phyloP scores from a whole-genome alignment of 2,113 vertebrate species.

The Girardinichthys multiradiatus region DNA sequence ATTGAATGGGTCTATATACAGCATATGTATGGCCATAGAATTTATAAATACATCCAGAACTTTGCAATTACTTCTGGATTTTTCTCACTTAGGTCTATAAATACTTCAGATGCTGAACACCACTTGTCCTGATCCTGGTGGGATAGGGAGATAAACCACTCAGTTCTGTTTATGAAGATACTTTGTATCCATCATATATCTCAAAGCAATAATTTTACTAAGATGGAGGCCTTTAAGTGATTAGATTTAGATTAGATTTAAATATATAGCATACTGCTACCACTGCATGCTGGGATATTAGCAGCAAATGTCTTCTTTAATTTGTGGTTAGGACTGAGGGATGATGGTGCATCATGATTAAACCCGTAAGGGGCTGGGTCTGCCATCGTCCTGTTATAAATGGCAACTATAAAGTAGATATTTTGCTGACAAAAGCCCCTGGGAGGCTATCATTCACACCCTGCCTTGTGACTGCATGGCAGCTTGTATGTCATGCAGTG shows the following conservation, averaged over 20 bases:
- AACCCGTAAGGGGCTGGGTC: conserved; percentile 38
- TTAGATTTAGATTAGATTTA: conserved; percentile 57
- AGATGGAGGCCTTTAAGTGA: conserved; percentile 38
- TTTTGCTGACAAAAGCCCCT: conserved; percentile 63
- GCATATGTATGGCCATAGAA: not conserved
- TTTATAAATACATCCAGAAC: conserved; percentile 9
- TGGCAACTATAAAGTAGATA: conserved; percentile 56
- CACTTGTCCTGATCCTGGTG: conserved; percentile 9
- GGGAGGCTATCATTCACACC: conserved; percentile 52
- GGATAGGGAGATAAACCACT: conserved; percentile 30
- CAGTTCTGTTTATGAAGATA: conserved; percentile 35
- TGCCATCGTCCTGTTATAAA: conserved; percentile 52
- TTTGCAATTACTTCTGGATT: conserved; percentile 19
- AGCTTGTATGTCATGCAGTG: conserved; percentile 42
- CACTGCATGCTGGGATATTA: conserved; percentile 37
- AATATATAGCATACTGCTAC: conserved; percentile 41
- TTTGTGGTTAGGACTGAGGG: conserved; percentile 31
- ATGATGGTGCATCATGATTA: conserved; percentile 49
- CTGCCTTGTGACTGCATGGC: conserved; percentile 25
- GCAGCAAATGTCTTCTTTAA: conserved; percentile 36
- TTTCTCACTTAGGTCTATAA: conserved; percentile 18
- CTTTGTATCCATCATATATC: conserved; percentile 31
- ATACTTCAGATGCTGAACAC: conserved; percentile 40
- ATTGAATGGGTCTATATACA: too few relatives aligned
- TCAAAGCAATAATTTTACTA: conserved; percentile 41